phyloP scores from a whole-genome alignment of 2,797 vertebrate genomes.

The Hypotaenidia philippensis region DNA sequence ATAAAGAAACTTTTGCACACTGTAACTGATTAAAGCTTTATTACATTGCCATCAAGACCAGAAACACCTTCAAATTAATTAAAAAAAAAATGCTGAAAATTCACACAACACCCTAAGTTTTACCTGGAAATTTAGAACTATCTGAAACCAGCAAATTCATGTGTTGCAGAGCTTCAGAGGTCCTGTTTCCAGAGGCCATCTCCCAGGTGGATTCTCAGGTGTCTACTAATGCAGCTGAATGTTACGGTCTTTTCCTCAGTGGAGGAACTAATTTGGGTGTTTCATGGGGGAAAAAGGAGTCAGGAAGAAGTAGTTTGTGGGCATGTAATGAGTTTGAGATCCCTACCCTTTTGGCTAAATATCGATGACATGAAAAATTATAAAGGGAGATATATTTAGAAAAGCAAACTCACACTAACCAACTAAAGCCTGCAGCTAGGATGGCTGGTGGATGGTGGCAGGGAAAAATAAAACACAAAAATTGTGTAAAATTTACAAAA shows the following conservation, averaged over 20 bases:
- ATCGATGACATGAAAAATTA: not conserved
- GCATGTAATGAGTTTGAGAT: not conserved
- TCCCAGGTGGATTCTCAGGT: not conserved
- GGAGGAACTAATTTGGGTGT: not conserved
- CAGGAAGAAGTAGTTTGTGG: not conserved
- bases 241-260: not conserved
- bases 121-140: not conserved
- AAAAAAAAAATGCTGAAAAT: not conserved
- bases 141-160: rapidly evolving
- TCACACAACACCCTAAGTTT: not conserved
- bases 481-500: not conserved
- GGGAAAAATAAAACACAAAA: not conserved
- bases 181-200: not conserved
- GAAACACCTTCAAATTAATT: not conserved
- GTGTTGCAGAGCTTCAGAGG: not conserved
- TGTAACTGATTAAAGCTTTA: not conserved
- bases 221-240: not conserved
- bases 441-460: not conserved
- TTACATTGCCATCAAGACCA: not conserved
- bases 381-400: not conserved
- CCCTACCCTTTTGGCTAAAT: not conserved
- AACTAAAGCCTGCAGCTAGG: not conserved
- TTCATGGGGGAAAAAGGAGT: not conserved
- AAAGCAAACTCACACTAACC: not conserved
- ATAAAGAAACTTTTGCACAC: not conserved